These are phyloP conservation scores for Pitangus sulphuratus DNA, from an alignment of 2,797 vertebrate species.

Conservation along the genomic window DNA sequence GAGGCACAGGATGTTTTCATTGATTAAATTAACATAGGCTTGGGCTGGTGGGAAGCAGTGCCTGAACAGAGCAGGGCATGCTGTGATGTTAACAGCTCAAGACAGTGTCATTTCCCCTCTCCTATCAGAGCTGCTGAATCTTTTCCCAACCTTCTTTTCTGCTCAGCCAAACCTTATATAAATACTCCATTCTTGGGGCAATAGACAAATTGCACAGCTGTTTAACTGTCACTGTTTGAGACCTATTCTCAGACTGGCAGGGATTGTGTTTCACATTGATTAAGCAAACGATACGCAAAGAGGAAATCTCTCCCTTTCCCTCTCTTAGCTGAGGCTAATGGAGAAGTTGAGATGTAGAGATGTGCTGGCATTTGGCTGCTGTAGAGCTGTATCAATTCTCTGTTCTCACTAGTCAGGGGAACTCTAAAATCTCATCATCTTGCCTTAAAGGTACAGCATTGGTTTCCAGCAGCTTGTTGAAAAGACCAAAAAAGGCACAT, in stretches of 20 bases:
- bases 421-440: neutral
- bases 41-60: neutral
- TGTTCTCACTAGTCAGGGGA: neutral
- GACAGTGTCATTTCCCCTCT: neutral
- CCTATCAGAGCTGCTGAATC: neutral
- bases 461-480: conserved; percentile 24
- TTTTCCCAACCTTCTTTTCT: neutral
- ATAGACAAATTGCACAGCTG: neutral
- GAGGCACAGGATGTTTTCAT: neutral
- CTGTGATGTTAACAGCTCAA: neutral
- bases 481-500: neutral
- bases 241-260: neutral
- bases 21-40: neutral
- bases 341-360: neutral
- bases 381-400: neutral
- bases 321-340: neutral
- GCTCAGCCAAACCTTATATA: neutral
- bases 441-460: neutral
- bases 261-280: neutral
- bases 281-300: neutral
- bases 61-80: neutral
- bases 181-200: neutral
- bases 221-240: neutral
- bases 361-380: neutral
- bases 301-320: neutral